Evolutionary conservation across 2,113 vertebrate genomes (phyloP).

Genomic region (Indri indri): DNA sequence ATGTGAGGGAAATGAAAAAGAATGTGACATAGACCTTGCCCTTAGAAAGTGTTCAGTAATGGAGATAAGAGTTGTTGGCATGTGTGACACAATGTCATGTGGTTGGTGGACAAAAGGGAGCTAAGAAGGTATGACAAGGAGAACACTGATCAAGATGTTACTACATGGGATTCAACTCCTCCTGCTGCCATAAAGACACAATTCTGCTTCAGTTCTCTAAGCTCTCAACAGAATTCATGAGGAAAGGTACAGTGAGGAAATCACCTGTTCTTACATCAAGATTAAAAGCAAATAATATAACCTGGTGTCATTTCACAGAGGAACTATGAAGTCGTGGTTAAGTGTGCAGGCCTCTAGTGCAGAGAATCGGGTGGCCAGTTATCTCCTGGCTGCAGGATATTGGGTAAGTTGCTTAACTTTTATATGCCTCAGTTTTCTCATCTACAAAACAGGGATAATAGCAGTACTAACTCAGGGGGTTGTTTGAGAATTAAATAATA

Average conservation of each 20-base stretch:
- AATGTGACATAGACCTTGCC: neutral
- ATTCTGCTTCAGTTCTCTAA: neutral
- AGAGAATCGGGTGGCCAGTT: neutral
- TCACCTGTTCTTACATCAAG: neutral
- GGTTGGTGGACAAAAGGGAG: neutral
- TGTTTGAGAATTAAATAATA: neutral
- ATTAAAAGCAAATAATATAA: neutral
- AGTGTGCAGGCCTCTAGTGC: neutral
- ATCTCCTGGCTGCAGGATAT: neutral
- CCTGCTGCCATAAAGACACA: fast-evolving
- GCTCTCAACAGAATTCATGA: neutral
- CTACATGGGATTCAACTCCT: fast-evolving
- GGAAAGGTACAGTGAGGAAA: neutral
- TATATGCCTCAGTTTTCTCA: neutral
- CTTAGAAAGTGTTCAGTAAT: neutral
- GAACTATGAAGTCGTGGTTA: neutral
- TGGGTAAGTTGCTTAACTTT: neutral
- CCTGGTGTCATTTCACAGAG: fast-evolving
- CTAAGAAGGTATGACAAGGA: neutral
- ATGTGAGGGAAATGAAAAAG: neutral
- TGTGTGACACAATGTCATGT: neutral
- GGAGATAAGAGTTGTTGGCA: neutral
- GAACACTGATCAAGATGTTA: neutral
- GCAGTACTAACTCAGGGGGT: neutral
- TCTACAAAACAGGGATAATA: neutral